Evolutionary conservation across 2,797 vertebrate genomes (phyloP), one percentile per base, ranked within the genome.

Genomic region (Cottoperca gobio): DNA sequence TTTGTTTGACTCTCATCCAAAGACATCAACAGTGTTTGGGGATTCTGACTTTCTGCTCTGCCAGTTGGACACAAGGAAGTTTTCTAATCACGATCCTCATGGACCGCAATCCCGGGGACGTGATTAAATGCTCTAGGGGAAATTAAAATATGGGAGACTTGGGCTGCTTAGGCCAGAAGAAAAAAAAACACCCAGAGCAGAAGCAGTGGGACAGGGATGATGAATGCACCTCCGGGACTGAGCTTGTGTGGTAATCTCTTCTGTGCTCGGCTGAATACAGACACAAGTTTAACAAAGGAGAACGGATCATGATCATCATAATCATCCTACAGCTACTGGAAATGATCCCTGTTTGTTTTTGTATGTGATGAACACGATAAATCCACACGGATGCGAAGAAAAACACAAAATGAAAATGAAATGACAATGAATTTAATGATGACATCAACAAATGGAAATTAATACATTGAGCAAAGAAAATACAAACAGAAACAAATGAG

Each of bases 351-450:
- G 5, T 72, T 39, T 66, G 40, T 48, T 43, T 65, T 21, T 55
- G 53, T 35, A 21, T 57, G 21, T 39, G n/a, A 59, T 48, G 58
- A 63, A 61, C 63, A 58, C 23, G 42, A 63, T 24, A 46, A 60
- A 70, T 65, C n/a, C 69, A 45, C 68, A 57, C 23, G 59, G 64
- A 79, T 1, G 62, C 70, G 46, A 65, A 63, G 19, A 42, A 62
- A 54, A 74, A 74, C 60, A 88, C 84, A 53, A 83, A 81, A 75
- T 85, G 70, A 86, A 86, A 92, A 89, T 91, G 70, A 90, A 91
- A 92, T 87, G 82, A 89, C 64, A 81, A 77, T 85, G 70, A 84
- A 83, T 94, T 94, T 94, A 93, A 92, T 91, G 72, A 81, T 68
- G 81, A 91, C 79, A 78, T 81, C 63, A 86, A 88, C 82, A 90